phyloP scores from a whole-genome alignment of 2,888 invertebrate genomes.

The Syrista parreyssii region DNA sequence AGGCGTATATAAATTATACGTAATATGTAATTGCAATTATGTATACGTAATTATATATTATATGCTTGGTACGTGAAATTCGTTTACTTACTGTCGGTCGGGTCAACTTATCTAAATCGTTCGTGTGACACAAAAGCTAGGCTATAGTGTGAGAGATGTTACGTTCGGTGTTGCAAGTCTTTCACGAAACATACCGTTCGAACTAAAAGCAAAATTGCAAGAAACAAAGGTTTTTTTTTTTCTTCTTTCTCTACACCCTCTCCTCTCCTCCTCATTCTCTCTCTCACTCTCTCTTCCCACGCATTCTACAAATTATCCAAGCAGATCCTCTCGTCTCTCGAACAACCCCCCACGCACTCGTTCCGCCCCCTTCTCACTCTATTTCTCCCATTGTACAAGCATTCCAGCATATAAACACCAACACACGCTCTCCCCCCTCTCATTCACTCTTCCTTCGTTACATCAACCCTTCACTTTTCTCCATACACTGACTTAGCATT shows the following conservation, averaged over 20 bases:
- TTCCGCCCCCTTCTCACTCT: conserved; percentile 8
- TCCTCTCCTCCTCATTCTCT: conserved; percentile 27
- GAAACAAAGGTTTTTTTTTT: neutral
- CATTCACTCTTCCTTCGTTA: conserved; percentile 34
- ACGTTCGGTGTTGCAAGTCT: conserved; percentile 50
- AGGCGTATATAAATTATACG: conserved; percentile 35
- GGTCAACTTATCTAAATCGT: conserved; percentile 60
- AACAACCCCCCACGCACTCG: too few relatives aligned
- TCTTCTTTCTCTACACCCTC: conserved; percentile 23
- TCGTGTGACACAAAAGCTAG: conserved; percentile 60
- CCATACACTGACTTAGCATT: conserved; percentile 9
- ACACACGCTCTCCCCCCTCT: neutral
- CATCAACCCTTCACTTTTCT: neutral
- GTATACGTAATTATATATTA: conserved; percentile 36
- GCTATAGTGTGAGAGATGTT: conserved; percentile 45
- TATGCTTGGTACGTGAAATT: conserved; percentile 56
- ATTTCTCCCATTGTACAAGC: conserved; percentile 21
- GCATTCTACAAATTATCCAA: too few relatives aligned
- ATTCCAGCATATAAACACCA: neutral
- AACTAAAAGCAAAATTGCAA: conserved; percentile 26
- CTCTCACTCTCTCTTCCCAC: neutral
- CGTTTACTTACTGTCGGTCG: conserved; percentile 64
- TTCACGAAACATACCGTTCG: conserved; percentile 28
- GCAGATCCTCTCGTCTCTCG: too few relatives aligned
- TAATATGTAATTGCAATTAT: conserved; percentile 31